Percentiles rank a stretch among this genome's conserved stretches.
phyloP scores from a whole-genome alignment of 2,888 invertebrate species.

The Tuberolachnus salignus region DNA sequence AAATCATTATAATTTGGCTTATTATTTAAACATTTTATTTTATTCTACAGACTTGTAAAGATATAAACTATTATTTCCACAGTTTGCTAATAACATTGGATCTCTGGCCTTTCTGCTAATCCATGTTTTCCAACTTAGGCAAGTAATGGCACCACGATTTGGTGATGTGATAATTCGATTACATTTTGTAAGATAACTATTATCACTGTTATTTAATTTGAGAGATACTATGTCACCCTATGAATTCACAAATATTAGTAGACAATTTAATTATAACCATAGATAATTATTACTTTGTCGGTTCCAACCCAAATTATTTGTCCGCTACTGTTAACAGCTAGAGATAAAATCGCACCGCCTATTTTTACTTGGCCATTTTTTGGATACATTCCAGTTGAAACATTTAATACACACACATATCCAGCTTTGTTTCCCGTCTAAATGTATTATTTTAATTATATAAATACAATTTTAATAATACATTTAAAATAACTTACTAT shows the following conservation, averaged over 20 bases:
- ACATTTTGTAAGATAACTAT: slow-evolving; percentile 73
- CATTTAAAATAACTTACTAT: slow-evolving; percentile 71
- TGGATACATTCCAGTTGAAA: slow-evolving; percentile 83
- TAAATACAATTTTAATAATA: slow-evolving; percentile 46
- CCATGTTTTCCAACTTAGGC: slow-evolving; percentile 81
- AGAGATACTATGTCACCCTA: slow-evolving; percentile 74
- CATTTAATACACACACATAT: slow-evolving; percentile 78
- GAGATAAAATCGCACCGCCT: slow-evolving; percentile 68
- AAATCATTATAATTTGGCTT: neutral
- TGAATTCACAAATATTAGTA: slow-evolving; percentile 17
- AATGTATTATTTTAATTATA: slow-evolving; percentile 19
- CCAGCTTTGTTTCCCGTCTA: slow-evolving; percentile 76
- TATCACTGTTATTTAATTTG: slow-evolving; percentile 69
- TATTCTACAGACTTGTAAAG: slow-evolving; percentile 67
- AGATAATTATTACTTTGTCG: slow-evolving; percentile 58
- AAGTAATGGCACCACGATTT: slow-evolving; percentile 71
- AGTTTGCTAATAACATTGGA: slow-evolving; percentile 79
- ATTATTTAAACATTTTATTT: slow-evolving; percentile 13
- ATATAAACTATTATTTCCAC: slow-evolving; percentile 75
- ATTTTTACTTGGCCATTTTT: slow-evolving; percentile 67
- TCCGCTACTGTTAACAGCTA: slow-evolving; percentile 80
- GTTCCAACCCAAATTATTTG: slow-evolving; percentile 75
- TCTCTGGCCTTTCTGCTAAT: slow-evolving; percentile 76
- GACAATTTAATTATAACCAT: neutral
- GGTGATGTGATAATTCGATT: slow-evolving; percentile 69